Percentiles rank a stretch among this genome's conserved stretches.
phyloP scores from a whole-genome alignment of 2,113 vertebrate species.

The Sinocyclocheilus grahami region DNA sequence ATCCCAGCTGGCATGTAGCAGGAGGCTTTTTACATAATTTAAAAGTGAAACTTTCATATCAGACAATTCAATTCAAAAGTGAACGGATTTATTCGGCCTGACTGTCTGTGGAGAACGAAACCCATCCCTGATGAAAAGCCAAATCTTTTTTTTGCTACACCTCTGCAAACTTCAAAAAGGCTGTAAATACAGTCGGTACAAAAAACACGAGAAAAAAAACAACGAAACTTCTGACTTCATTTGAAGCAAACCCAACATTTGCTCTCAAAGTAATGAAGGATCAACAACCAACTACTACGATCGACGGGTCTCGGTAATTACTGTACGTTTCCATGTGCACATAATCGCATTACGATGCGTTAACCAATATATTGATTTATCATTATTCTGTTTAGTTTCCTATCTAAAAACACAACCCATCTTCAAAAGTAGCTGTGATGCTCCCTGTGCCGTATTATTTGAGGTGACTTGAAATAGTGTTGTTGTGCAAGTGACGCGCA shows the following conservation, averaged over 20 bases:
- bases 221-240: slow-evolving; percentile 33
- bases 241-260: slow-evolving; percentile 68
- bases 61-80: slow-evolving; percentile 25
- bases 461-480: slow-evolving; percentile 74
- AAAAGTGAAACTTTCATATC: slow-evolving; percentile 51
- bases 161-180: slow-evolving; percentile 68
- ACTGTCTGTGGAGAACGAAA: slow-evolving; percentile 29
- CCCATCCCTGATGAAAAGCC: slow-evolving; percentile 38
- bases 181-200: slow-evolving; percentile 64
- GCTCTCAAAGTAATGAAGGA: slow-evolving; percentile 65
- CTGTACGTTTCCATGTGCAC: slow-evolving; percentile 66
- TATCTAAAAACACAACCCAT: slow-evolving; percentile 68
- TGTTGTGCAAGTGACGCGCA: slow-evolving; percentile 67
- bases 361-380: slow-evolving; percentile 77
- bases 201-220: slow-evolving; percentile 55
- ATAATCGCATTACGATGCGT: slow-evolving; percentile 67
- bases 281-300: slow-evolving; percentile 66
- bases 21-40: slow-evolving; percentile 45
- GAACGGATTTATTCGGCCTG: slow-evolving; percentile 11
- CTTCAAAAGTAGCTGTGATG: slow-evolving; percentile 67
- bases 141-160: slow-evolving; percentile 39
- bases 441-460: slow-evolving; percentile 64
- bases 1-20: slow-evolving; percentile 34
- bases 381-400: slow-evolving; percentile 72
- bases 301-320: slow-evolving; percentile 72